Evolutionary conservation across 2,888 invertebrate species (phyloP).

Genomic region (Lamellibrachia columna): DNA sequence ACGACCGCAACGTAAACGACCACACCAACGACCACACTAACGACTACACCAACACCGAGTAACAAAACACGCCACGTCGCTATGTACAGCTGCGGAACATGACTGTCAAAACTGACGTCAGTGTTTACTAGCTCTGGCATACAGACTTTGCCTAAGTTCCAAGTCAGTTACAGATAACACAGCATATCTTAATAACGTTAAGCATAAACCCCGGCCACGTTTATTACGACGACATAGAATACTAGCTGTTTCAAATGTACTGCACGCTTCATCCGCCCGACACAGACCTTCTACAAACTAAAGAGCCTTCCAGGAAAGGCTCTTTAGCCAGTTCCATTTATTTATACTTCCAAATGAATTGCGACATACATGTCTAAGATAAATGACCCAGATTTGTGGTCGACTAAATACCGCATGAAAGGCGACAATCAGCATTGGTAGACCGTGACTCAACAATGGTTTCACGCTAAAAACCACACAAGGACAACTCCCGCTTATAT

Average conservation of each 20-base stretch:
- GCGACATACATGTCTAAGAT: neutral
- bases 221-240: neutral
- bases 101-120: no score
- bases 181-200: neutral
- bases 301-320: no score
- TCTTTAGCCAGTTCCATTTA: neutral
- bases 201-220: neutral
- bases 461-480: no score
- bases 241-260: no score
- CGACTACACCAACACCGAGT: neutral
- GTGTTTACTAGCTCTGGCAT: no score
- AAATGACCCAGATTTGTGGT: neutral
- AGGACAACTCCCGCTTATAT: no score
- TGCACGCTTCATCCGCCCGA: neutral
- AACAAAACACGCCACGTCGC: neutral
- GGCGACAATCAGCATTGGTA: no score
- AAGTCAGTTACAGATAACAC: neutral
- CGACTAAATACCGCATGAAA: no score
- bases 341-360: neutral
- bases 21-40: neutral
- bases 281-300: neutral
- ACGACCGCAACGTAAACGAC: neutral
- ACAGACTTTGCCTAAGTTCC: neutral
- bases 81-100: neutral
- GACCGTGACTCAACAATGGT: no score